Conservation (phyloP, 1,140 invertebrate species). For the Drosophila persimilis region DNA sequence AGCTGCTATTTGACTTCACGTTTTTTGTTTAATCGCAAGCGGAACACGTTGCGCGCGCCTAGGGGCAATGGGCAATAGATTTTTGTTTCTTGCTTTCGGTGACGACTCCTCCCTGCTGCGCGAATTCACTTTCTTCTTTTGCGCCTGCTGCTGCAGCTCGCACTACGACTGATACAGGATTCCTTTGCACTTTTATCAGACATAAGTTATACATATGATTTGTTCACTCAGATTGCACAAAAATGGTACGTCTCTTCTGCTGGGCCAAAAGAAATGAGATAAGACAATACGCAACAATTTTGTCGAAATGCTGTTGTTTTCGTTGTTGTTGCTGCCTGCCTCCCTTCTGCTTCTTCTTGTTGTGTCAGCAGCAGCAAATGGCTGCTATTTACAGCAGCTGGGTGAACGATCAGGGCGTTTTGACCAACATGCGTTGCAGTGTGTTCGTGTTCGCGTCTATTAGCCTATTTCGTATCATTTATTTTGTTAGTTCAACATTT, state of each 20-base stretch:
- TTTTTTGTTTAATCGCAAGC: conserved; percentile 3
- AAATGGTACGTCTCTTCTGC: conserved; percentile 21
- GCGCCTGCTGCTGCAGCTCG: conserved; percentile 74
- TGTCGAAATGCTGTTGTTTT: conserved; percentile 28
- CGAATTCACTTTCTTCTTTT: conserved; percentile 74
- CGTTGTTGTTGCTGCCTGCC: conserved; percentile 13
- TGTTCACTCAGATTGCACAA: conserved; percentile 58
- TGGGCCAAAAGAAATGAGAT: conserved; percentile 44
- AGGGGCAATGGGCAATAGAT: conserved; percentile 22
- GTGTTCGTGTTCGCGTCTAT: not conserved
- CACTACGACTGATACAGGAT: conserved; percentile 77
- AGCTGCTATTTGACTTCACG: conserved; percentile 21
- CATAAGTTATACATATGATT: conserved; percentile 78
- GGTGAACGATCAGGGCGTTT: not conserved
- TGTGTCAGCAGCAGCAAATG: conserved; percentile 25
- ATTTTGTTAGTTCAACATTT: too few species aligned
- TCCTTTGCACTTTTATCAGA: conserved; percentile 71
- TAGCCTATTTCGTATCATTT: too few species aligned
- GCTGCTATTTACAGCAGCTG: conserved; percentile 16
- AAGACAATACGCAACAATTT: conserved; percentile 76
- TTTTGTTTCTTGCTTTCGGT: conserved; percentile 39
- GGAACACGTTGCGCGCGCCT: conserved; percentile 60
- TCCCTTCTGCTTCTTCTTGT: conserved; percentile 29
- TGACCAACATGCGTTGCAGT: conserved; percentile 15
- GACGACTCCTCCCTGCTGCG: conserved; percentile 23